Evolutionary conservation across 2,113 vertebrate genomes (phyloP).

Genomic region (Myanophis thanlyinensis): DNA sequence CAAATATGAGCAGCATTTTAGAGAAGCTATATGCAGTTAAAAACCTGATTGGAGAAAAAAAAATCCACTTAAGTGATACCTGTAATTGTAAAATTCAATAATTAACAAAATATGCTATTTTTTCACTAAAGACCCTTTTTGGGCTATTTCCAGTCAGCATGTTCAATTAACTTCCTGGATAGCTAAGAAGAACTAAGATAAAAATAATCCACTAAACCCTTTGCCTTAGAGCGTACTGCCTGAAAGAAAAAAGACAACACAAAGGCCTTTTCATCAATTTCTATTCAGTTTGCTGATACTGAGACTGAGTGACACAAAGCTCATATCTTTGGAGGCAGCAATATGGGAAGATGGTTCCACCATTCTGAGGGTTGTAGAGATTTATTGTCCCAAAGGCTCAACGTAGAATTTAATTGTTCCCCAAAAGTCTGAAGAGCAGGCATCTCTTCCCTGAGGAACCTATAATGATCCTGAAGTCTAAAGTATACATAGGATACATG

Average conservation of each 20-base stretch:
- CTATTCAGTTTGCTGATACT: neutral
- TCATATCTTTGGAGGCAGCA: neutral
- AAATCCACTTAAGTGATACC: neutral
- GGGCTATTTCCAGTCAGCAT: neutral
- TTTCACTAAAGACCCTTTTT: neutral
- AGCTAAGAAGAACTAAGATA: neutral
- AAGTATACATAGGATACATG: neutral
- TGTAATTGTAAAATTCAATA: neutral
- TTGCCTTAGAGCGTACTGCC: neutral
- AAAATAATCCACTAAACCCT: neutral
- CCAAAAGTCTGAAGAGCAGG: neutral
- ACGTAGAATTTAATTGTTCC: neutral
- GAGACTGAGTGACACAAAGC: neutral
- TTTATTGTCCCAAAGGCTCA: neutral
- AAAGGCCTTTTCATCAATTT: neutral
- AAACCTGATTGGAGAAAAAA: neutral
- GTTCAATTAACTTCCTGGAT: neutral
- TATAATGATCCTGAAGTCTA: neutral
- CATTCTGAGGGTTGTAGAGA: neutral
- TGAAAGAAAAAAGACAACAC: neutral
- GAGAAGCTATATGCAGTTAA: neutral
- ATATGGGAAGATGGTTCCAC: neutral
- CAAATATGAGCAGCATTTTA: neutral
- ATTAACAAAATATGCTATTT: neutral
- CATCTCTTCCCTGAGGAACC: neutral